Conservation (phyloP, 2,888 invertebrate genomes). For the Pemphredon lugubris region DNA sequence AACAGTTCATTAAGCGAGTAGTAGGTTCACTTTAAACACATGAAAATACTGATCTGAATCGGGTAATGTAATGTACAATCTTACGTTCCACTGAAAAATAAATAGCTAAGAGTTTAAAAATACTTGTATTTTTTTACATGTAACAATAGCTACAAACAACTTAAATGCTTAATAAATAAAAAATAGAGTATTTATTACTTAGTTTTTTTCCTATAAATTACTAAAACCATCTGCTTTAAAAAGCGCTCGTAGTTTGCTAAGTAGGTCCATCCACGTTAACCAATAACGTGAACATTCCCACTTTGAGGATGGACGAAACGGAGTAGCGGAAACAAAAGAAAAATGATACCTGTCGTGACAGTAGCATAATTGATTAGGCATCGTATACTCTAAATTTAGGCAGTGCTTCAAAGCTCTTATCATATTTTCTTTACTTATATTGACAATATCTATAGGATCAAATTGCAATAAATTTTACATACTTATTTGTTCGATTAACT, state of each 20-base stretch:
- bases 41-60: slow-evolving; percentile 4
- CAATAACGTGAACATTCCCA: too few species aligned
- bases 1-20: background rate
- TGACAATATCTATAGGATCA: slow-evolving; percentile 15
- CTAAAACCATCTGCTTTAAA: slow-evolving; percentile 2
- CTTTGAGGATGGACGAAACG: too few species aligned
- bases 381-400: slow-evolving; percentile 13
- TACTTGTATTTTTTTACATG: slow-evolving; percentile 35
- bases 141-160: slow-evolving; percentile 62
- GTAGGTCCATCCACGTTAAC: too few species aligned
- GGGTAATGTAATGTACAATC: background rate
- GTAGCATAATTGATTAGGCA: slow-evolving; percentile 14
- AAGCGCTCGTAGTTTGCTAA: slow-evolving; percentile 11
- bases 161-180: slow-evolving; percentile 68
- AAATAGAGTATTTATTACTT: slow-evolving; percentile 58
- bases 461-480: slow-evolving; percentile 28
- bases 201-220: background rate
- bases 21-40: slow-evolving; percentile 6
- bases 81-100: background rate
- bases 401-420: slow-evolving; percentile 4
- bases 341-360: too few species aligned
- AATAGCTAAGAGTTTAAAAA: background rate
- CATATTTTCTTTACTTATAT: background rate
- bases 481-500: slow-evolving; percentile 17
- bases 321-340: too few species aligned